These are phyloP conservation scores for Nasonovia ribisnigri DNA, from an alignment of 2,888 invertebrate species.

Conservation along the genomic window DNA sequence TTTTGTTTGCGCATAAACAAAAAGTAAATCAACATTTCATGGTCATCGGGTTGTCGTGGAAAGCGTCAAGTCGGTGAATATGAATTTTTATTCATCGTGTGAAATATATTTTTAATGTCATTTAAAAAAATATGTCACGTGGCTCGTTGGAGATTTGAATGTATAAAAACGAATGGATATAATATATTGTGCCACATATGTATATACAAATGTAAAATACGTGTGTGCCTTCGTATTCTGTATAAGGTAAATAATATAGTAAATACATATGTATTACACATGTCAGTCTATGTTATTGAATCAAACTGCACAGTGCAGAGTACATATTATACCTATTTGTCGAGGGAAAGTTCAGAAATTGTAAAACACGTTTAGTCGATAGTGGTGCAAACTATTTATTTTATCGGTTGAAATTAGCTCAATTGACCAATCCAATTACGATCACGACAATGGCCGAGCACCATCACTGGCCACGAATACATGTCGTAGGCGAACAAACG, in stretches of 20 bases:
- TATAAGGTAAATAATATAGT: background rate
- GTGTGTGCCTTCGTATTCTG: slow-evolving; percentile 7
- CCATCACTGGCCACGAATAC: background rate
- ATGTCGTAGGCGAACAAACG: background rate
- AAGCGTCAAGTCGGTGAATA: background rate
- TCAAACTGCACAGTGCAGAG: background rate
- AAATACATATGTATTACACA: background rate
- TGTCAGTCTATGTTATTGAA: background rate
- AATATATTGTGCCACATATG: background rate
- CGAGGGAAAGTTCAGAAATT: background rate
- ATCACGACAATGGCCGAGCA: background rate
- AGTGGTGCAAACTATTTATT: background rate
- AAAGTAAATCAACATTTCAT: background rate
- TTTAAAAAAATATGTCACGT: slow-evolving; percentile 13
- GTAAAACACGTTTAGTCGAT: background rate
- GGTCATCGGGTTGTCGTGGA: slow-evolving; percentile 9
- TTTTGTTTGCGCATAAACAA: background rate
- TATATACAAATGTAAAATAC: background rate
- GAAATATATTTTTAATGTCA: background rate
- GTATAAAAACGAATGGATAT: slow-evolving; percentile 7
- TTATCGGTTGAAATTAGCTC: background rate
- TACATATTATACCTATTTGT: slow-evolving; percentile 6
- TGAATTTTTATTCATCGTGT: background rate
- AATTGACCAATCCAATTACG: background rate
- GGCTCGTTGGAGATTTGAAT: background rate